A percentile compares a stretch with the other conserved stretches of the same genome.
Conservation (phyloP, 2,888 invertebrate species). For the Apamea epomidion region DNA sequence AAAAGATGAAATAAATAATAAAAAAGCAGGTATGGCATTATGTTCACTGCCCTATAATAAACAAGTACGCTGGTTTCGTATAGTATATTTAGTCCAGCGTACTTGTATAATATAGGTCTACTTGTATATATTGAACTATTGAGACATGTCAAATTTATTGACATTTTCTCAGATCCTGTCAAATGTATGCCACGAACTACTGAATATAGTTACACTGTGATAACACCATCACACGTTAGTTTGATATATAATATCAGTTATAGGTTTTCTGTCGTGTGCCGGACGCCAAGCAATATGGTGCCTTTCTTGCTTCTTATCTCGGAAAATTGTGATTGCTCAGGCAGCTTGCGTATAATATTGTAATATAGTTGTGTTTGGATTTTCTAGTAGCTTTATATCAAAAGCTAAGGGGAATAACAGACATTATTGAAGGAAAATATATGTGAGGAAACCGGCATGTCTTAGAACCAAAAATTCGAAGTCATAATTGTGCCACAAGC, state of each 20-base stretch:
- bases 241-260: slow-evolving; percentile 29
- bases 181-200: not conserved
- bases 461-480: too few species aligned
- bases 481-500: too few species aligned
- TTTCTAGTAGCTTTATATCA: not conserved
- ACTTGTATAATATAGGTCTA: too few species aligned
- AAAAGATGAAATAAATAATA: not conserved
- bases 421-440: not conserved
- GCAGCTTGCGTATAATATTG: slow-evolving; percentile 22
- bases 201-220: slow-evolving; percentile 3
- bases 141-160: not conserved
- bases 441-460: too few species aligned
- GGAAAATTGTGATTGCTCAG: slow-evolving; percentile 43
- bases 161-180: not conserved
- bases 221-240: not conserved
- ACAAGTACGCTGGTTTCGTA: too few species aligned
- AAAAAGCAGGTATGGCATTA: not conserved
- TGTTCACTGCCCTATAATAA: too few species aligned
- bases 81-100: too few species aligned
- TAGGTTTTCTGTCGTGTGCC: slow-evolving; percentile 24
- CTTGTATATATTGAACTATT: not conserved
- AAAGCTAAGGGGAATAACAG: not conserved
- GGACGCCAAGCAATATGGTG: slow-evolving; percentile 35
- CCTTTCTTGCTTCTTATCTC: slow-evolving; percentile 39
- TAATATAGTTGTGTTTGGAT: slow-evolving; percentile 16